These are phyloP conservation scores for Bombyx mandarina DNA, from an alignment of 1,140 invertebrate genomes.

Conservation along the genomic window DNA sequence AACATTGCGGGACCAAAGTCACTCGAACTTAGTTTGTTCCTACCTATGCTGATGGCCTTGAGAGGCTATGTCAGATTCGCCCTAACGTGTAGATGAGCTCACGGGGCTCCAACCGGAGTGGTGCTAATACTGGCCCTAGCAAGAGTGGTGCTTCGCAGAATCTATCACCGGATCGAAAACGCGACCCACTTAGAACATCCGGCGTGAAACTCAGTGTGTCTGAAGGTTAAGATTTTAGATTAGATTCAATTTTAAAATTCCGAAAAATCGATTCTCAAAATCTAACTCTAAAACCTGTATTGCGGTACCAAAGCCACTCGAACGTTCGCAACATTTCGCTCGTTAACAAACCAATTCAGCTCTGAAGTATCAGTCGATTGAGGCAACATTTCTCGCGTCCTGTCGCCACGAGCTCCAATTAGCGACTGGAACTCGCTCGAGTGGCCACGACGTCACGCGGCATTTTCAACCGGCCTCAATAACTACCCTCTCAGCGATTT, in stretches of 20 bases:
- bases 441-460: slow-evolving; percentile 64
- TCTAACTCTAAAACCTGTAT: slow-evolving; percentile 1
- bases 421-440: slow-evolving; percentile 63
- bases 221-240: too few relatives aligned
- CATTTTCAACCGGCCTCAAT: slow-evolving; percentile 63
- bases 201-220: too few relatives aligned
- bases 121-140: too few relatives aligned
- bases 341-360: slow-evolving; percentile 69
- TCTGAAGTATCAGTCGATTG: slow-evolving; percentile 68
- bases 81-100: too few relatives aligned
- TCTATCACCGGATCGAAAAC: too few relatives aligned
- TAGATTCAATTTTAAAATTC: slow-evolving; percentile 29
- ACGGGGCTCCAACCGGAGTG: too few relatives aligned
- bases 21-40: too few relatives aligned
- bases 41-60: too few relatives aligned
- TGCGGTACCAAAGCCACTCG: slow-evolving; percentile 2
- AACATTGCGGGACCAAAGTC: too few relatives aligned
- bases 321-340: slow-evolving; percentile 60
- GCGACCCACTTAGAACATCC: too few relatives aligned
- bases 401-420: slow-evolving; percentile 67
- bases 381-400: slow-evolving; percentile 65
- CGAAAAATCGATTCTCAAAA: slow-evolving; percentile 8
- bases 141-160: too few relatives aligned
- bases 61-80: too few relatives aligned
- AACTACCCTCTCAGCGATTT: slow-evolving; percentile 64